Conservation (phyloP, 2,797 vertebrate genomes). For the Myiothlypis coronata region DNA sequence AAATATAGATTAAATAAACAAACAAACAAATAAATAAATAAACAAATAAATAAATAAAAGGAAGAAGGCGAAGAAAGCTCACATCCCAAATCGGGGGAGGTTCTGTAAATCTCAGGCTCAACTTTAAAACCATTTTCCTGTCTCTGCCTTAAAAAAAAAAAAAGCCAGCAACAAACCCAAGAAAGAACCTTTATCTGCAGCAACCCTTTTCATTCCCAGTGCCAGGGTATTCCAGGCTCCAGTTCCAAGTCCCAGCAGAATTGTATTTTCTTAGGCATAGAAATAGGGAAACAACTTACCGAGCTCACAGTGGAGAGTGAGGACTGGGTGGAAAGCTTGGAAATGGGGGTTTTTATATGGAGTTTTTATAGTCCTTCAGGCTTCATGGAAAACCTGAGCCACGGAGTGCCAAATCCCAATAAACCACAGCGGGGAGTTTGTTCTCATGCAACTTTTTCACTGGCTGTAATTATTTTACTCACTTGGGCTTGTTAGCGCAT, state of each 20-base stretch:
- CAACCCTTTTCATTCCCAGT: not conserved
- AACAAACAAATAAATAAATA: too few species aligned
- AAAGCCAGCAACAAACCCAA: not conserved
- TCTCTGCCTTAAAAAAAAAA: not conserved
- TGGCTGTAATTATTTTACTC: not conserved
- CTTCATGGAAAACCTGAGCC: not conserved
- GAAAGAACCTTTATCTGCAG: not conserved
- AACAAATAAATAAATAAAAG: too few species aligned
- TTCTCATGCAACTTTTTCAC: not conserved
- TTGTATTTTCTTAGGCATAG: not conserved
- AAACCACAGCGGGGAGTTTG: not conserved
- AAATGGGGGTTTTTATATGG: not conserved
- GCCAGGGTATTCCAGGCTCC: not conserved
- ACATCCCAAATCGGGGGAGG: fast-evolving
- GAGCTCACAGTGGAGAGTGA: not conserved
- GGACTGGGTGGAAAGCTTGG: not conserved
- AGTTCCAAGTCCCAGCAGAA: not conserved
- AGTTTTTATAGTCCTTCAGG: not conserved
- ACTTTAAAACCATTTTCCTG: not conserved
- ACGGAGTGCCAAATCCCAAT: not conserved
- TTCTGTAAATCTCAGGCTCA: not conserved
- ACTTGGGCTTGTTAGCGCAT: not conserved
- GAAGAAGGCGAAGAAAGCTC: not conserved
- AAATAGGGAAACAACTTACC: not conserved
- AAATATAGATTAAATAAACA: fast-evolving